Evolutionary conservation across 1,140 invertebrate species (phyloP), one percentile per base, ranked within the genome.

Genomic region (Heliconius hewitsoni): DNA sequence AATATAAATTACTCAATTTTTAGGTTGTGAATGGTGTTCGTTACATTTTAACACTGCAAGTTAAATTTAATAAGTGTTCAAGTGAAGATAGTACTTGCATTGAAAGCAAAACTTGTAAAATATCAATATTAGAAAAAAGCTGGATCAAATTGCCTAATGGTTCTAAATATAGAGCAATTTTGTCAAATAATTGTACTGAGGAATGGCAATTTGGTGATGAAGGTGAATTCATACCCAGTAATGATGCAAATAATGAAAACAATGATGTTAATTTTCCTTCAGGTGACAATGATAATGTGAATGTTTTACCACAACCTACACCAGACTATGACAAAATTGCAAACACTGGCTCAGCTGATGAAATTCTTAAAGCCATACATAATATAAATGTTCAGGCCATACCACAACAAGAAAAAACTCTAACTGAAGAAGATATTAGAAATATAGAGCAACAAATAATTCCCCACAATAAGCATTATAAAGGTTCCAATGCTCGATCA

Each of bases 141-240:
- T 95, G 94, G 94, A 82, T 92, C 8, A 93, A 87, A 83, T 87
- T 92, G 66, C 66, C 89, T 11, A 87, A 93, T 84, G 94, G 94
- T 50, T 88, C 87, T 37, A 95, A 94, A 83, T 94, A 92, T 83
- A 89, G 92, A 83, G 88, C 89, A 9, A 86, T 95, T 78, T 75
- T 94, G 60, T 83, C 91, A n/a, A 95, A 95, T 83, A 95, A 95
- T 82, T 95, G 94, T 80, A 95, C 94, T n/a, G 88, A 89, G 74
- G 87, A 93, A 76, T 95, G 93, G 89, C 77, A 86, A 34, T 95
- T 91, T 87, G 92, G 90, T 75, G 91, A 94, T 76, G 83, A 94
- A 76, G 93, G 91, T 57, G 90, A 94, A 85, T 82, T 89, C 71
- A 80, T 94, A 74, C 30, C 83, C 9, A 80, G 87, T 30, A 78